Conservation (phyloP, 2,113 vertebrate genomes). For the Oplegnathus fasciatus region DNA sequence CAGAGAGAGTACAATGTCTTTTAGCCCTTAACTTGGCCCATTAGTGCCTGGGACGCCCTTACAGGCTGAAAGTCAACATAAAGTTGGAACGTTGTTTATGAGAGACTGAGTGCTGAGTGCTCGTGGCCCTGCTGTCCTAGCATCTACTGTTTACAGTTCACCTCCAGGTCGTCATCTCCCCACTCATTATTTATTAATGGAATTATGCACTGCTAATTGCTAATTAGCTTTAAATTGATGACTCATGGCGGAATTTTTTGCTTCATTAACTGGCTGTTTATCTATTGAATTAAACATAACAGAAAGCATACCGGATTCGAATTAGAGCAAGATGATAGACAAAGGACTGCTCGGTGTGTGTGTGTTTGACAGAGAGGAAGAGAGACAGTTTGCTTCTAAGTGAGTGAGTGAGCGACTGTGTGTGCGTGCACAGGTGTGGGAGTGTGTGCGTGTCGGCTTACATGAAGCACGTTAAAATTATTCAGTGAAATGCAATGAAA, state of each 20-base stretch:
- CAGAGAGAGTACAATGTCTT: neutral
- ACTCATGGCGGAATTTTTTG: slow-evolving; percentile 60
- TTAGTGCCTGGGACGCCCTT: neutral
- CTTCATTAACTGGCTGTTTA: slow-evolving; percentile 73
- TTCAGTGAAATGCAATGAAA: slow-evolving; percentile 29
- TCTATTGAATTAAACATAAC: slow-evolving; percentile 74
- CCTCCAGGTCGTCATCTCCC: slow-evolving; percentile 50
- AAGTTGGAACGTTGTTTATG: slow-evolving; percentile 14
- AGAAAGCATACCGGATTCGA: slow-evolving; percentile 34
- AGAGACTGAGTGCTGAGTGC: slow-evolving; percentile 13
- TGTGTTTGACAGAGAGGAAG: slow-evolving; percentile 3
- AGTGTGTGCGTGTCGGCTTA: neutral
- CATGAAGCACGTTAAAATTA: slow-evolving; percentile 12
- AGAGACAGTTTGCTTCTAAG: neutral
- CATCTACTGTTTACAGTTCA: slow-evolving; percentile 61
- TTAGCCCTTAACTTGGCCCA: neutral
- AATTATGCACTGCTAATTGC: slow-evolving; percentile 67
- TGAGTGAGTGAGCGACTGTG: slow-evolving; percentile 6
- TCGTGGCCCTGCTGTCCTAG: slow-evolving; percentile 18
- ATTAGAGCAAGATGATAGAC: slow-evolving; percentile 47
- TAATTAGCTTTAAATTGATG: slow-evolving; percentile 76
- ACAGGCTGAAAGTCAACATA: slow-evolving; percentile 3
- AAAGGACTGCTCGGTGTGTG: slow-evolving; percentile 14
- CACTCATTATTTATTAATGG: slow-evolving; percentile 66
- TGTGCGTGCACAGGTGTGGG: slow-evolving; percentile 11